Conservation (phyloP, 2,888 invertebrate genomes). For the Syritta pipiens region DNA sequence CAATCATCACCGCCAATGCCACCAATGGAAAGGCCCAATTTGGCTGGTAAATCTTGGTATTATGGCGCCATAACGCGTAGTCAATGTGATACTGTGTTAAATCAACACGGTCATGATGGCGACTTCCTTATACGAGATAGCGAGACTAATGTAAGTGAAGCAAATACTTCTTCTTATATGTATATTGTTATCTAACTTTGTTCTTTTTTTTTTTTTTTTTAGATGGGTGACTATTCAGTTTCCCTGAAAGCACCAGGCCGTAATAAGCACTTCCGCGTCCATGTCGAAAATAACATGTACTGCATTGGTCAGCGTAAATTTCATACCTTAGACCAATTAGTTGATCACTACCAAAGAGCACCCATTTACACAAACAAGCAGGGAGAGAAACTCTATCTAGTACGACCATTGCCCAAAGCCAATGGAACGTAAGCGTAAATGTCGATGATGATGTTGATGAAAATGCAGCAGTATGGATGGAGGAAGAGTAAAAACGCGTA, state of each 20-base stretch:
- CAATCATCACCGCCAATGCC: constrained; percentile 75
- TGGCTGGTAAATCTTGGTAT: constrained; percentile 95
- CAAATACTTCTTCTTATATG: background rate
- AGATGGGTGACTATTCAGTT: constrained; percentile 99
- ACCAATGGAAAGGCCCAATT: constrained; percentile 83
- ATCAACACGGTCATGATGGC: constrained; percentile 97
- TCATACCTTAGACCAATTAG: constrained; percentile 95
- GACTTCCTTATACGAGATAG: constrained; percentile 99
- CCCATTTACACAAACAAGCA: constrained; percentile 99
- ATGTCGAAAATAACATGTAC: constrained; percentile 94
- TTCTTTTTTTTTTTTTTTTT: constrained; percentile 73
- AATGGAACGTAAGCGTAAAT: constrained; percentile 78
- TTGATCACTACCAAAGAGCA: constrained; percentile 98
- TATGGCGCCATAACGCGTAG: constrained; percentile 97
- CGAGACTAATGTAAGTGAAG: constrained; percentile 97
- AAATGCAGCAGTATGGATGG: constrained; percentile 13
- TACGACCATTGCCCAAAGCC: constrained; percentile 91
- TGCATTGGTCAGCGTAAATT: constrained; percentile 99
- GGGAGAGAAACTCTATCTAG: constrained; percentile 98
- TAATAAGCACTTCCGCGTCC: constrained; percentile 99
- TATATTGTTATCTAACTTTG: background rate
- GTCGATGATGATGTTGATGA: constrained; percentile 12
- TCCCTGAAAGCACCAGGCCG: constrained; percentile 98
- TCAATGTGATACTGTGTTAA: constrained; percentile 97
- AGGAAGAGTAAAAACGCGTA: constrained; percentile 21